Base-by-base conservation (phyloP, 1,140 invertebrate species). In the Diabrotica virgifera region DNA sequence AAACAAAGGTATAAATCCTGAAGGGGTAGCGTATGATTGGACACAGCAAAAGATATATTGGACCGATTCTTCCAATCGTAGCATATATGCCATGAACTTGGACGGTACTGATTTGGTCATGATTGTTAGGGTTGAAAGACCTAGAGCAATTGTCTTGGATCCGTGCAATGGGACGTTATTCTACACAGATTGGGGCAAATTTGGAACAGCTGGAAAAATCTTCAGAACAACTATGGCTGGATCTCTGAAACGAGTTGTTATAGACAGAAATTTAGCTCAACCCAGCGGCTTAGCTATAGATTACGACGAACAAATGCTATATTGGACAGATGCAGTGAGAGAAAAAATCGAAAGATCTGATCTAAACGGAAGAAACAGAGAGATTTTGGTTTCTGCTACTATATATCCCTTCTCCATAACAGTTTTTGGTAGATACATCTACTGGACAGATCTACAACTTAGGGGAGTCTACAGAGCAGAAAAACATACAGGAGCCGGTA, bases 371-470 rank as follows among this genome's bases (percentile, higher is more conserved):
- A 86, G 84, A 11, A 86, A 87, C 46, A 77, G 90, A 6, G 86
- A 93, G 80, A 83, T 94, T 5, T 78, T 96, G 0, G 87, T 96
- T 53, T 87, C 89, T 0, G 94, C 94, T 0, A 96, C 95, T 0
- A 96, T 97, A 65, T 97, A 98, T 85, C 96, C 96, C 6, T 98
- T 97, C 78, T 95, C 95, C 0, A 93, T 99, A 10, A 96, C 95
- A 0, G 91, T 98, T 0, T 93, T 90, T 79, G 85, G 90, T 24
- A 88, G 94, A 74, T 95, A 95, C 76, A 96, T 99, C 56, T 99
- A 98, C 78, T 97, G 97, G 95, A 98, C 96, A 0, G 97, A 99
- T 80, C 84, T 98, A 40, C 95, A 96, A 76, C 78, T 97, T 0
- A 82, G 94, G 35, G 96, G 96, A 2, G 94, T 99, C 0, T 99